Evolutionary conservation across 1,140 invertebrate species (phyloP), one percentile per base, ranked within the genome.

Genomic region (Drosophila nigrodunni): DNA sequence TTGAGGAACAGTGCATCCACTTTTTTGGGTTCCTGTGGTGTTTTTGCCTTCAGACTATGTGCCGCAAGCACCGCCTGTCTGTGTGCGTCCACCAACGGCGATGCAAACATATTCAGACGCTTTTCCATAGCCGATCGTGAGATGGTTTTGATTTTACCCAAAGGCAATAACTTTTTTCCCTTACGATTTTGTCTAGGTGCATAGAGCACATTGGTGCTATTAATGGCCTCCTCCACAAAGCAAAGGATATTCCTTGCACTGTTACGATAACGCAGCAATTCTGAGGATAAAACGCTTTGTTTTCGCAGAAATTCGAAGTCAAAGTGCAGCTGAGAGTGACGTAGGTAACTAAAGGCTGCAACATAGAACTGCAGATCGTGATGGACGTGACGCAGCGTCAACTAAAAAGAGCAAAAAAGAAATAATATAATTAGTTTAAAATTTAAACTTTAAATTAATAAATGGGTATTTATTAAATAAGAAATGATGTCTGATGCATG

Each of bases 291-390:
- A 8, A 18, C 62, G 15, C 64, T 82, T 44, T 62, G 58, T 6
- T 55, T 39, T 34, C 77, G 67, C 15, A 65, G 9, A 1, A 68
- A 62, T 13, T 58, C 43, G 10, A 58, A 60, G 60, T 91, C 89
- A 49, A 54, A 89, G 52, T 89, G 65, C 2, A 86, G 18, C 49
- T 89, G 75, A 2, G 74, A 68, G 49, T 83, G 77, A 1, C 73
- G 72, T 41, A 91, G 18, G 47, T 91, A 91, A 30, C 77, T 82
- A 7, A 91, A 91, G 21, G 77, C 65, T 25, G 78, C 89, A 39
- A 89, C 85, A 10, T 89, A 91, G 10, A 82, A 71, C n/a, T 91
- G 89, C 34, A 91, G 15, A 25, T 91, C 81, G 9, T 74, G 69
- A 58, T 91, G 87, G 10, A 73, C 70, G 21, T 74, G 78, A 5